These are phyloP conservation scores for Dryoscopus gambensis DNA, from an alignment of 2,113 vertebrate genomes.

Conservation along the genomic window DNA sequence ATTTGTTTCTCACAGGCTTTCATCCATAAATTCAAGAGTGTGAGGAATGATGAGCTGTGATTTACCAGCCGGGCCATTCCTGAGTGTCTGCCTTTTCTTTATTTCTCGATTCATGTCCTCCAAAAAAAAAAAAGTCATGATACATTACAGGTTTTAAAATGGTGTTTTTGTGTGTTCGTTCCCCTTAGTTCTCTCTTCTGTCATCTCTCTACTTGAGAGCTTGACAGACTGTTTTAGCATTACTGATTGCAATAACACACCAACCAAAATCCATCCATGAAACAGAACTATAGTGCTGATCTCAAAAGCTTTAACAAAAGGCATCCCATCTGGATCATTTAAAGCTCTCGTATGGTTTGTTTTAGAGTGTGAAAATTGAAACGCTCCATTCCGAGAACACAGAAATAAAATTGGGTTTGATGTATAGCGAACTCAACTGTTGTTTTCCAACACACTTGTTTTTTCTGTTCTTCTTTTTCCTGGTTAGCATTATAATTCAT, in stretches of 20 bases:
- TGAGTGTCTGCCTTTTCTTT: background rate
- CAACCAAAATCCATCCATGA: slow-evolving; percentile 16
- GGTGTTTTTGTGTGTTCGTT: background rate
- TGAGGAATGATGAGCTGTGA: background rate
- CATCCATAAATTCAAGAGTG: background rate
- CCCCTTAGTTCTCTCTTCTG: slow-evolving; percentile 6
- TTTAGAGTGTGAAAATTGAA: slow-evolving; percentile 56
- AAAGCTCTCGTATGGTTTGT: slow-evolving; percentile 31
- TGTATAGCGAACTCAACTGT: background rate
- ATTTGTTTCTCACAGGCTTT: slow-evolving; percentile 6
- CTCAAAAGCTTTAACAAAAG: slow-evolving; percentile 52
- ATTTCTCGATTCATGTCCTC: background rate
- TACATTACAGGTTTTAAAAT: background rate
- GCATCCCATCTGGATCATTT: slow-evolving; percentile 23
- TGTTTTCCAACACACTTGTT: background rate
- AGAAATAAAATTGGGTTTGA: slow-evolving; percentile 29
- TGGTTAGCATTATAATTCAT: background rate
- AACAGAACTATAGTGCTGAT: slow-evolving; percentile 18
- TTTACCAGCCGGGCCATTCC: background rate
- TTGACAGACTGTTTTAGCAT: slow-evolving; percentile 51
- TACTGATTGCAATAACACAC: slow-evolving; percentile 44
- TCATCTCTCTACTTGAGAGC: background rate
- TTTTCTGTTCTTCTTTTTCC: background rate
- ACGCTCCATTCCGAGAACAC: background rate
- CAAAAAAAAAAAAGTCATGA: background rate